Evolutionary conservation across 92 coral and sea anemone species (phyloP).

Genomic region (Porites cylindrica): DNA sequence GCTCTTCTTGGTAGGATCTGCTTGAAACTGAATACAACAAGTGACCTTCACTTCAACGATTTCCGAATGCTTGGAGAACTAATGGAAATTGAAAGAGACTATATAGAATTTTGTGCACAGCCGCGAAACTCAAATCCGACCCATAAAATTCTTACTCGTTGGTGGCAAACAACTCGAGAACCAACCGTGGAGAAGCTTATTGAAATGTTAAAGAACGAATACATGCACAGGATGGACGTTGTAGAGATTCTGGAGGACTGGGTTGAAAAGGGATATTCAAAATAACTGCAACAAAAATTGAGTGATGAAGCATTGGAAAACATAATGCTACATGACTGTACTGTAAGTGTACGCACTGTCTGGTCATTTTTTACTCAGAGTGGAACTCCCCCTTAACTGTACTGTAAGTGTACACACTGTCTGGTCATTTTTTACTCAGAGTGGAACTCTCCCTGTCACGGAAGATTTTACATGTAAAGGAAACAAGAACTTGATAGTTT

Average conservation of each 20-base stretch:
- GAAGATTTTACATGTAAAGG: too few species aligned
- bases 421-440: too few species aligned
- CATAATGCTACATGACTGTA: background rate
- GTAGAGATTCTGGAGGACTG: slow-evolving; percentile 44
- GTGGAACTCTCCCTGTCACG: too few species aligned
- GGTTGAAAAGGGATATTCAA: background rate
- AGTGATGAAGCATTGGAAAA: background rate
- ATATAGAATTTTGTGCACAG: slow-evolving; percentile 16
- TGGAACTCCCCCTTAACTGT: too few species aligned
- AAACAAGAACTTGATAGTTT: too few species aligned
- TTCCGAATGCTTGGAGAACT: slow-evolving; percentile 52
- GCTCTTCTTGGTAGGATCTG: background rate
- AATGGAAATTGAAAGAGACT: slow-evolving; percentile 24
- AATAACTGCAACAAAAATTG: background rate
- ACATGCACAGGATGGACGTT: slow-evolving; percentile 34
- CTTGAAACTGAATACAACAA: background rate
- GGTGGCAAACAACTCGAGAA: slow-evolving; percentile 12
- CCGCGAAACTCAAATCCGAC: slow-evolving; percentile 21
- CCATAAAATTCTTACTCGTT: slow-evolving; percentile 30
- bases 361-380: too few species aligned
- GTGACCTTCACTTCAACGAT: slow-evolving; percentile 17
- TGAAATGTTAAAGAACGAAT: background rate
- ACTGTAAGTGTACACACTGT: too few species aligned
- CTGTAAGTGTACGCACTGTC: too few species aligned
- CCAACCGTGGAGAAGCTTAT: slow-evolving; percentile 46